A percentile compares a stretch with the other conserved stretches of the same genome.
These are phyloP conservation scores for Dasyprocta punctata DNA, from an alignment of 2,113 vertebrate genomes.

Conservation along the genomic window DNA sequence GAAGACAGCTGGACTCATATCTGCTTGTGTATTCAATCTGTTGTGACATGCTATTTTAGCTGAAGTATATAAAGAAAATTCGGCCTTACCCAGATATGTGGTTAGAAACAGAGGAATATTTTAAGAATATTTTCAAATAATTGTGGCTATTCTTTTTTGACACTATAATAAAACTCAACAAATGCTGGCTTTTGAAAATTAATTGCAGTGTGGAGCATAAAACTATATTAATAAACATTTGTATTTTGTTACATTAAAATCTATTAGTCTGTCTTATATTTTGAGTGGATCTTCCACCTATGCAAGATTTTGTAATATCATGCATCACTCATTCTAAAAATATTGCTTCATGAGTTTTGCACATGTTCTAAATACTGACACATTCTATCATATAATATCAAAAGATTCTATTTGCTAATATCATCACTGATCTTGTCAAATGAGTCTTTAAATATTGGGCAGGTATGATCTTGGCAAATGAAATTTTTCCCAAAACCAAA, in stretches of 20 bases:
- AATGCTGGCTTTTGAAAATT: constrained; percentile 53
- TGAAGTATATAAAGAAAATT: constrained; percentile 66
- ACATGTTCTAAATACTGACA: constrained; percentile 53
- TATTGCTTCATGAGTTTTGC: neutral
- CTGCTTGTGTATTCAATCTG: constrained; percentile 51
- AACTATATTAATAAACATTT: constrained; percentile 44
- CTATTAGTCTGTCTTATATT: neutral
- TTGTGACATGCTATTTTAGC: constrained; percentile 63
- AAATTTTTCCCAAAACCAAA: neutral
- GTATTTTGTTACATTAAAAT: constrained; percentile 40
- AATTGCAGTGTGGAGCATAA: constrained; percentile 23
- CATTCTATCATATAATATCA: constrained; percentile 19
- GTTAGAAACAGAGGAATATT: constrained; percentile 45
- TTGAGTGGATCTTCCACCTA: neutral
- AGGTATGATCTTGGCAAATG: neutral
- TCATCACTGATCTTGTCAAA: constrained; percentile 25
- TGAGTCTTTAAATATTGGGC: neutral
- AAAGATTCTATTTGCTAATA: neutral
- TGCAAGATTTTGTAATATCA: neutral
- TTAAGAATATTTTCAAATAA: constrained; percentile 60
- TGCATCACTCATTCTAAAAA: constrained; percentile 14
- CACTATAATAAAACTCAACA: constrained; percentile 40
- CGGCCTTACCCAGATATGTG: constrained; percentile 43
- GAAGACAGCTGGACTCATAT: constrained; percentile 65
- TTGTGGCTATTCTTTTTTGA: constrained; percentile 51